Base-by-base conservation (phyloP, 2,113 vertebrate species). In the Ondatra zibethicus region DNA sequence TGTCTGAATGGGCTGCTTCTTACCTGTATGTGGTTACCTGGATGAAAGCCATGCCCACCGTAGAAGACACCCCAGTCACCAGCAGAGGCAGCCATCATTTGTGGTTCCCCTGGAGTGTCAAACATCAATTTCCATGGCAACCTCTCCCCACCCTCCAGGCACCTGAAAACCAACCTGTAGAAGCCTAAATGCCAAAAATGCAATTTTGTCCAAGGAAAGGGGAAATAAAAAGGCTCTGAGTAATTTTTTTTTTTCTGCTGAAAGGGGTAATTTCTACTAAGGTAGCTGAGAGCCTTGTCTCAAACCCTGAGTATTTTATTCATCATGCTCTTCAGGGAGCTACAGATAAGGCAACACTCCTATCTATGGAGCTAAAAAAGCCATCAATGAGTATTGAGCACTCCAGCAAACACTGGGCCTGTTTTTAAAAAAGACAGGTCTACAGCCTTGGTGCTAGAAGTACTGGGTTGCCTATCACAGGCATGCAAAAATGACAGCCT, bases 51-150 rank as follows among this genome's bases (percentile, higher is more conserved):
- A 65, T 80, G 63, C 1, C 21, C 52, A 55, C 23, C 7, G 68
- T n/a, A 11, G 91, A 91, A 72, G 13, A n/a, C 10, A 95, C 58
- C 77, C 65, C 36, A 68, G 68, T 23, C 94, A 86, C 77, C 88
- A 94, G 92, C 0, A 52, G 84, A 52, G 27, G 95, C 63, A 27
- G 47, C 33, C 45, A 39, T 27, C 77, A 92, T 7, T 50, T n/a
- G 45, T 97, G 8, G 10, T 63, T 87, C 75, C 75, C 88, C 75
- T 96, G 68, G 42, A 78, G 70, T 84, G 33, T 77, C 75, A 90
- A 78, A 23, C 73, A 94, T 23, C 52, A 39, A 73, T 97, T 98
- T 98, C 96, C 95, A 82, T 91, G 36, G 84, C 12, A 98, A 94
- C 75, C 42, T 63, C 75, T 93, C 75, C 84, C 90, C 16, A 73